These are phyloP conservation scores for Catamblyrhynchus diadema DNA, from an alignment of 2,797 vertebrate species.

Conservation along the genomic window DNA sequence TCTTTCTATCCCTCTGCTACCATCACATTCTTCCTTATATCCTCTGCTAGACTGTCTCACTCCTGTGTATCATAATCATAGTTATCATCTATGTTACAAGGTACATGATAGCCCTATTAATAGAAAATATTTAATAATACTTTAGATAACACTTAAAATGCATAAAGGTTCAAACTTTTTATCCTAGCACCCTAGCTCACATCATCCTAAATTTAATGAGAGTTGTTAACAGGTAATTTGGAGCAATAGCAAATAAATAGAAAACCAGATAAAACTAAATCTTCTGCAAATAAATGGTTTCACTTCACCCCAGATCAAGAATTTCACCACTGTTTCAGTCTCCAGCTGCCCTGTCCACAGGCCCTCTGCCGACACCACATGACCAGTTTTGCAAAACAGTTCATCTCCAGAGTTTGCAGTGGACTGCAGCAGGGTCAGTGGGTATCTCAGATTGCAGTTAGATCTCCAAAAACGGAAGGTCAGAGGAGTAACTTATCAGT, in stretches of 20 bases:
- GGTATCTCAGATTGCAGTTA: neutral
- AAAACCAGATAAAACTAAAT: neutral
- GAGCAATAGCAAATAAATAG: neutral
- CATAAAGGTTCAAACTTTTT: neutral
- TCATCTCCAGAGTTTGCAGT: neutral
- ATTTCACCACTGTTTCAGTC: neutral
- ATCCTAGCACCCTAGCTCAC: neutral
- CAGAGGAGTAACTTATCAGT: neutral
- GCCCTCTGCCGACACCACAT: neutral
- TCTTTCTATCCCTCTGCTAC: neutral
- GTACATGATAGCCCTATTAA: neutral
- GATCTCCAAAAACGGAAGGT: neutral
- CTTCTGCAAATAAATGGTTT: neutral
- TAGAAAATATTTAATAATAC: neutral
- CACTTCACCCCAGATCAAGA: neutral
- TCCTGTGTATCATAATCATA: neutral
- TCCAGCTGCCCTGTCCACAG: neutral
- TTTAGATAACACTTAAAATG: neutral
- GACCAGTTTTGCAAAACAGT: neutral
- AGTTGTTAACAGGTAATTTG: neutral
- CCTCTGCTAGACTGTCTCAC: neutral
- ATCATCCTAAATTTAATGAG: neutral
- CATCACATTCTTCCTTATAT: neutral
- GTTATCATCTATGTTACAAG: neutral
- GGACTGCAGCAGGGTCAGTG: neutral